phyloP scores from a whole-genome alignment of 2,888 invertebrate species.

The Globia sparganii region DNA sequence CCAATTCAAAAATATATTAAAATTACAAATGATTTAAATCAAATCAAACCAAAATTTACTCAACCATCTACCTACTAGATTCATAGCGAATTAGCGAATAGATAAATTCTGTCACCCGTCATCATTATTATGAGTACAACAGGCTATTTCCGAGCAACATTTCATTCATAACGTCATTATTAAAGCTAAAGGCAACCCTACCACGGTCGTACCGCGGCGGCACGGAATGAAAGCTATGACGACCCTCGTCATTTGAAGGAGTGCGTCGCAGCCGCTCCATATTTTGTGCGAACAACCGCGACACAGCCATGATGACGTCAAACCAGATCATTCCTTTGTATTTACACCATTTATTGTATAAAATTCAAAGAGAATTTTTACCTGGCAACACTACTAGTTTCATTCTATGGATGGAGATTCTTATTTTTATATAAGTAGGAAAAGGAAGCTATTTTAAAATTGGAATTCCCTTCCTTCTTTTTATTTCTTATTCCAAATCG shows the following conservation, averaged over 20 bases:
- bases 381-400: not conserved
- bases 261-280: slow-evolving; percentile 76
- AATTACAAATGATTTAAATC: not conserved
- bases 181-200: slow-evolving; percentile 71
- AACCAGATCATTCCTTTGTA: slow-evolving; percentile 54
- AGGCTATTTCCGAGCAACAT: slow-evolving; percentile 40
- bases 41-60: not conserved
- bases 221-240: slow-evolving; percentile 80
- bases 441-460: not conserved
- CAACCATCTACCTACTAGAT: not conserved
- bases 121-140: slow-evolving; percentile 29
- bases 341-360: slow-evolving; percentile 7
- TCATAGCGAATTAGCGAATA: not conserved
- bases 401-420: not conserved
- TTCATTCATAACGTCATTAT: slow-evolving; percentile 45
- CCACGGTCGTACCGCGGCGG: slow-evolving; percentile 62
- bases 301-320: slow-evolving; percentile 62
- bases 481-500: not conserved
- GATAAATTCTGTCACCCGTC: slow-evolving; percentile 19
- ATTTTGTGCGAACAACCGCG: slow-evolving; percentile 73
- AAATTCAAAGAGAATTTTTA: not conserved
- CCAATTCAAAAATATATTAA: not conserved
- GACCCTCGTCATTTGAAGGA: slow-evolving; percentile 83
- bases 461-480: not conserved
- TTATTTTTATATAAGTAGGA: not conserved